Base-by-base conservation (phyloP, 2,113 vertebrate genomes). In the Trematomus loennbergii region DNA sequence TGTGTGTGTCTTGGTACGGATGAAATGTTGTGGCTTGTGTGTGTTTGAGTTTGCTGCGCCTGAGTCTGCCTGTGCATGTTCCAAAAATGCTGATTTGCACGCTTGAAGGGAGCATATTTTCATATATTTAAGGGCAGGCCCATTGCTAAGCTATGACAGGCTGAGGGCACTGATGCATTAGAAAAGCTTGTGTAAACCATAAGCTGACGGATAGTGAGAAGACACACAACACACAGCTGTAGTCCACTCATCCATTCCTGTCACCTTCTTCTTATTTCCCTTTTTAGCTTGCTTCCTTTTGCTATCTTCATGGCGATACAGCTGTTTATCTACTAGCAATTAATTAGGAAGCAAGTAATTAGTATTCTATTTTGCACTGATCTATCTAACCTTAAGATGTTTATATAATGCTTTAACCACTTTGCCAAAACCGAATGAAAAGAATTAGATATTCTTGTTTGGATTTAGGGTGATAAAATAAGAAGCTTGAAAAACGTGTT, bases 91-190 rank as follows among this genome's bases (percentile, higher is more conserved):
- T 91, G 86, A 91, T 90, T 86, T 89, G 70, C 81, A 87, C 72
- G 72, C 88, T 89, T 45, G 78, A 78, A 71, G 53, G 72, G 74
- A 90, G 84, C 84, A 83, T 83, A 88, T 91, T 91, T 94, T 90
- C 87, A 88, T 89, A 88, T 89, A 87, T 91, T 91, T 93, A 82
- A 91, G 74, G 81, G 86, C 75, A 81, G 63, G 75, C 83, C 71
- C 64, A 33, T 73, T 79, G 71, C 80, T 89, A 82, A 87, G 87
- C 82, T 82, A 53, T 79, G 84, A 85, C 82, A 83, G 75, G 74
- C 82, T 84, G 84, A 89, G 81, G 84, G 65, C 67, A 86, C 73
- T 88, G 85, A 86, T 83, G 88, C 89, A 89, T 89, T 81, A 79
- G 86, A 81, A 86, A 89, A 91, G 85, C 75, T 72, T 59, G 80